Evolutionary conservation across 2,888 invertebrate genomes (phyloP), one percentile per base, ranked within the genome.

Genomic region (Kryphioiulus occultus): DNA sequence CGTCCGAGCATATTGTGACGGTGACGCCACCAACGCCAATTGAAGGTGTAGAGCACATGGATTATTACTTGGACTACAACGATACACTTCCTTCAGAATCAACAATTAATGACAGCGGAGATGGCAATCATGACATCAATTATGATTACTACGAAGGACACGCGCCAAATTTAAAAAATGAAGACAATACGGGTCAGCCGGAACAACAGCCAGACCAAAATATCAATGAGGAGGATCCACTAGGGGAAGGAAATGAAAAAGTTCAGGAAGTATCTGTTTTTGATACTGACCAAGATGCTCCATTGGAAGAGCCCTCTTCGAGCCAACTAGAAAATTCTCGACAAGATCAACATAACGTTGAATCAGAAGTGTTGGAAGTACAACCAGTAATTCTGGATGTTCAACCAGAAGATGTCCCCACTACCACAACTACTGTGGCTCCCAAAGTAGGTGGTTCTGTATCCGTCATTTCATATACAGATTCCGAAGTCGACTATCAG

Each of bases 91-190:
- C 47, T n/a, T 87, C 78, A 5, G 87, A 87, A 42, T 35, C 78
- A 35, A 87, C 68, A 17, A 87, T 30, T 22, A 47, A 83, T 35
- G 84, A 44, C 19, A 17, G 53, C 19, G 87, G 30, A 78, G 44
- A 59, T 22, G 82, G 78, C n/a, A 30, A 17, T 78, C 78, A 78
- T 12, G 78, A 78, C 30, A 30, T 10, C 47, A 47, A 84, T 44
- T 87, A 87, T 47, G 87, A 84, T 30, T 87, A 87, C 47, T 87
- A 87, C 32, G 87, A 87, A 47, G 84, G 53, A 30, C 86, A 86
- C 26, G 44, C 9, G 53, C 32, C 22, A 30, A 1, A 42, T 86
- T 32, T n/a, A 5, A 32, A 84, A 35, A 42, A 15, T n/a, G 42
- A 84, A 17, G 84, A 84, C 19, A 35, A 42, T 85, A 44, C 22